A percentile compares a stretch with the other conserved stretches of the same genome.
Conservation (phyloP, 2,888 invertebrate species). For the Lasioglossum figueresi region DNA sequence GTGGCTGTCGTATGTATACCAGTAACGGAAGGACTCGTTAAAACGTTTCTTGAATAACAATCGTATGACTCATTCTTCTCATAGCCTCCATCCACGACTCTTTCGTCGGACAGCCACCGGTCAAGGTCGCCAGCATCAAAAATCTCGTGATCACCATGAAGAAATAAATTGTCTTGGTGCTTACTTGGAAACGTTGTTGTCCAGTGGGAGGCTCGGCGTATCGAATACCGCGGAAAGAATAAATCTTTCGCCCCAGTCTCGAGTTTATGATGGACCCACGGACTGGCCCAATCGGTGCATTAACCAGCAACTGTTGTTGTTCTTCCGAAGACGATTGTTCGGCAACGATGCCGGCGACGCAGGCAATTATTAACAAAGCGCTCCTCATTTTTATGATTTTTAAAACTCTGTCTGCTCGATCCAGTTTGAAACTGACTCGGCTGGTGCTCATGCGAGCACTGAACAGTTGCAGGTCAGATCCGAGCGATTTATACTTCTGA, state of each 20-base stretch:
- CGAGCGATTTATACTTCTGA: conserved; percentile 36
- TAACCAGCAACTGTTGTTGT: conserved; percentile 24
- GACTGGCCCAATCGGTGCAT: conserved; percentile 65
- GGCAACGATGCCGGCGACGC: background rate
- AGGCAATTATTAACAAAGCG: background rate
- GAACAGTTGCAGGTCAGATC: background rate
- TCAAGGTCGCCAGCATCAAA: background rate
- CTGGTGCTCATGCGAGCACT: conserved; percentile 17
- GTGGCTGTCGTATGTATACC: background rate
- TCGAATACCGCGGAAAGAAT: conserved; percentile 71
- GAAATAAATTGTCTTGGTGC: background rate
- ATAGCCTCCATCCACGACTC: background rate
- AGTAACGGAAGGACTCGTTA: conserved; percentile 21
- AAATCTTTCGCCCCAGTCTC: conserved; percentile 67
- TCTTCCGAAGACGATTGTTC: background rate
- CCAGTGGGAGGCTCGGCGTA: conserved; percentile 72
- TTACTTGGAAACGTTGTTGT: conserved; percentile 68
- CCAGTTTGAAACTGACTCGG: background rate
- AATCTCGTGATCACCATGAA: background rate
- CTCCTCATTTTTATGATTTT: conserved; percentile 8
- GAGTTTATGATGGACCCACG: conserved; percentile 65
- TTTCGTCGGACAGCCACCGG: background rate
- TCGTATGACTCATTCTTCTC: background rate
- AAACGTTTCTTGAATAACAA: background rate
- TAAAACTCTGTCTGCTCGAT: background rate